Base-by-base conservation (phyloP, 2,797 vertebrate species). In the Simalia tracyae region DNA sequence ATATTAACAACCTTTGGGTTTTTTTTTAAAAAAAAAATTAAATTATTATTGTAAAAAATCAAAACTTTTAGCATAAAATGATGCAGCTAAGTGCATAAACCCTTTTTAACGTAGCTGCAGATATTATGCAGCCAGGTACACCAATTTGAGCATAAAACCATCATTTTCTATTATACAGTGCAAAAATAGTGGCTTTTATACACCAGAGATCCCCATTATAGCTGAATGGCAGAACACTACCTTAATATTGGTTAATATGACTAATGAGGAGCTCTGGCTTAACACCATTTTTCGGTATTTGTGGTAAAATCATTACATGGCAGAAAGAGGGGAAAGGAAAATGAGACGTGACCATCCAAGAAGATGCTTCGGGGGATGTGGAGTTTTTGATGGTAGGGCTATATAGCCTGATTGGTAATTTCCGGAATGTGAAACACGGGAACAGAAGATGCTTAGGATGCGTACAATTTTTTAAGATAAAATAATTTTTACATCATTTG, bases 11-110 rank as follows among this genome's bases (percentile, higher is more conserved):
- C 84, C 6, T 57, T 66, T 92, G 89, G 50, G 50, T 9, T 85
- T 91, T 90, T 90, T 36, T 90, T 94, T 92, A 88, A 94, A 92
- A 88, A n/a, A 0, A 56, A 4, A 19, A 93, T 92, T 56, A 95
- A 92, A 95, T 57, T 56, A 94, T 54, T 54, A 72, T 72, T 72
- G 68, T 72, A 19, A 72, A 72, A 72, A 95, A 89, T 15, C 87
- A 66, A 92, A 19, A 14, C 84, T 6, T 91, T 89, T 93, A 88
- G 88, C 94, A 89, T 19, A 59, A 87, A 94, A 5, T 84, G 91
- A 31, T 93, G 28, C 92, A 56, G 64, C 66, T 91, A 87, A 57
- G 1, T 59, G 88, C 88, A 93, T 66, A 90, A 93, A 81, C 0
- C 63, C 28, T 93, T 95, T 93, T 88, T 60, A 89, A 88, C 92